These are phyloP conservation scores for Oenanthe oenanthe DNA, from an alignment of 2,113 vertebrate genomes.

Conservation along the genomic window DNA sequence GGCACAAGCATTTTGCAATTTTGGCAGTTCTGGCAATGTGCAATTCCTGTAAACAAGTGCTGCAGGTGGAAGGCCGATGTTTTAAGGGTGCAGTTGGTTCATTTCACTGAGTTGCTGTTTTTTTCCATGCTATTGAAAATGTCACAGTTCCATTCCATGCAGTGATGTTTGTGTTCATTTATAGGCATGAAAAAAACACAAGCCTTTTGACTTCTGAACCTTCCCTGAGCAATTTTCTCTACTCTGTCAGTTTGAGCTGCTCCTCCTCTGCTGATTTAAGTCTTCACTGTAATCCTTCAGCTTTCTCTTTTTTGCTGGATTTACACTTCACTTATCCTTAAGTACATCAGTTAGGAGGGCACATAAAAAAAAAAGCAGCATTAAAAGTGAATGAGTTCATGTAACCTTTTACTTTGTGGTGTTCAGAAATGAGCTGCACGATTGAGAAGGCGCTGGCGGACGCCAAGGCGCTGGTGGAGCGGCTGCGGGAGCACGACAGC, in stretches of 20 bases:
- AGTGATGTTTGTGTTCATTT: neutral
- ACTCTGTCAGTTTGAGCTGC: neutral
- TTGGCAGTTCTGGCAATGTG: neutral
- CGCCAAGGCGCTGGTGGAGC: conserved; percentile 92
- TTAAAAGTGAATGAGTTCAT: neutral
- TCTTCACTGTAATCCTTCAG: neutral
- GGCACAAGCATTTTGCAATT: neutral
- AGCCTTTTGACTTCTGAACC: neutral
- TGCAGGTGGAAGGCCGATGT: neutral
- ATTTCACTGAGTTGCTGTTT: neutral
- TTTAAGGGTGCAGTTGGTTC: neutral
- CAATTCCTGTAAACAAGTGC: neutral
- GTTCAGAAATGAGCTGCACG: conserved; percentile 89
- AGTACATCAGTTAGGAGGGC: neutral
- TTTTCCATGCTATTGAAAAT: neutral
- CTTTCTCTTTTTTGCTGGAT: neutral
- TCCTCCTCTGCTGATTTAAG: neutral
- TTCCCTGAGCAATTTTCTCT: neutral
- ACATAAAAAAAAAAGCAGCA: neutral
- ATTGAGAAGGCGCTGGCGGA: conserved; percentile 96
- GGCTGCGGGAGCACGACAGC: conserved; percentile 92
- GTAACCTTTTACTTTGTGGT: neutral
- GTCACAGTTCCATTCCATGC: neutral
- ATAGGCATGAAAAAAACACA: neutral
- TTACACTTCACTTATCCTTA: neutral